A percentile compares a stretch with the other conserved stretches of the same genome.
Conservation (phyloP, 2,888 invertebrate species). For the Lumbricus terrestris region DNA sequence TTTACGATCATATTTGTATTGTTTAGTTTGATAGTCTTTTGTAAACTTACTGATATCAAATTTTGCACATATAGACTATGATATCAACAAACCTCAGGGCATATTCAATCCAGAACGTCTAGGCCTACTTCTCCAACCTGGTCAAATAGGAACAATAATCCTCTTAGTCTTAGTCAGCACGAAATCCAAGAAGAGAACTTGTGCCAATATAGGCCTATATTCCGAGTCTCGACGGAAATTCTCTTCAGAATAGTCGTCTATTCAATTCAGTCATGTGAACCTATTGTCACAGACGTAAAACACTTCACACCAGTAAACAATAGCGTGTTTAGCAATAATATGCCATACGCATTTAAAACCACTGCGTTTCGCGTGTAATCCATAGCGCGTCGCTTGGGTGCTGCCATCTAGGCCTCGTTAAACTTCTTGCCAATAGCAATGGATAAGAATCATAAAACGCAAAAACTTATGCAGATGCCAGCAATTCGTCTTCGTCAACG, state of each 20-base stretch:
- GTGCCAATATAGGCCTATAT: not conserved
- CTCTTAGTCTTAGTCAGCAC: no score
- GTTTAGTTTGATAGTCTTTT: no score
- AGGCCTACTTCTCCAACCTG: no score
- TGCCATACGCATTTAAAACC: not conserved
- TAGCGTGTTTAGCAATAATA: not conserved
- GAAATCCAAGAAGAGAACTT: not conserved
- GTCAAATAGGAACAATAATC: no score
- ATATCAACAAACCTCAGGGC: no score
- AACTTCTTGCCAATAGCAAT: not conserved
- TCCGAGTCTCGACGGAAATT: not conserved
- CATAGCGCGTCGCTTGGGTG: not conserved
- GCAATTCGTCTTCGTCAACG: no score
- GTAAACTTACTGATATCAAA: no score
- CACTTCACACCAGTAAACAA: not conserved
- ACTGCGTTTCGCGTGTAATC: not conserved
- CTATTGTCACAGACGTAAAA: not conserved
- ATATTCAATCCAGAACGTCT: no score
- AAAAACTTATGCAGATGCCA: no score
- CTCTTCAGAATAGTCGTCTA: not conserved
- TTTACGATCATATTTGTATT: no score
- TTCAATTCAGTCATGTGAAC: not conserved
- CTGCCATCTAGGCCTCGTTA: not conserved
- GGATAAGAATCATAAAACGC: not conserved
- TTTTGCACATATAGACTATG: no score